phyloP scores from a whole-genome alignment of 2,113 vertebrate genomes.

The Circaetus gallicus region DNA sequence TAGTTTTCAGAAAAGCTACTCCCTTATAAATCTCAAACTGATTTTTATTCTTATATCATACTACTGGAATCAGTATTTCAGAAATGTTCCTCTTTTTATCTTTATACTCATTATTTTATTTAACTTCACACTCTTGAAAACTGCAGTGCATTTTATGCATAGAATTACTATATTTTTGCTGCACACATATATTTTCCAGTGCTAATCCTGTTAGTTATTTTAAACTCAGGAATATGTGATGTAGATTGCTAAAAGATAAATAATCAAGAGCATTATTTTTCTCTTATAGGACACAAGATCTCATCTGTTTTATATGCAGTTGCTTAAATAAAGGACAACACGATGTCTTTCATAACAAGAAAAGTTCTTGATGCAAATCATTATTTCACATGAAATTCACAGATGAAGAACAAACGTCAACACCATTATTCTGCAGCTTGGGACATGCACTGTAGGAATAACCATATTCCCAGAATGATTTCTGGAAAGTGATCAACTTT shows the following conservation, averaged over 20 bases:
- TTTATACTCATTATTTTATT: background rate
- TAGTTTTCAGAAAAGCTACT: background rate
- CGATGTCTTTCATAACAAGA: background rate
- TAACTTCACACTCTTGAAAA: background rate
- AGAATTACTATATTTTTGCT: background rate
- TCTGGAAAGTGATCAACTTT: background rate
- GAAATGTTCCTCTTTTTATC: background rate
- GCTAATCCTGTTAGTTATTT: background rate
- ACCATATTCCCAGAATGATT: background rate
- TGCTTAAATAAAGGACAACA: background rate
- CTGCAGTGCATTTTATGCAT: background rate
- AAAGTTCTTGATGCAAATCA: background rate
- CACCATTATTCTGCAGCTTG: background rate
- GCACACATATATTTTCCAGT: background rate
- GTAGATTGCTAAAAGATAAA: background rate
- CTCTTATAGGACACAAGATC: background rate
- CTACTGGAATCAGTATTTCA: background rate
- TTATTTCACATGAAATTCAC: background rate
- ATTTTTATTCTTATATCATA: background rate
- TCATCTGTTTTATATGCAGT: background rate
- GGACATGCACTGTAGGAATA: background rate
- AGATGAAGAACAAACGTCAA: background rate
- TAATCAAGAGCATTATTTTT: background rate
- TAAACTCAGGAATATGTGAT: background rate
- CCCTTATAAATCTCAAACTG: background rate